These are phyloP conservation scores for Montipora cactus DNA, from an alignment of 64 coral and sea anemone genomes.

Conservation along the genomic window DNA sequence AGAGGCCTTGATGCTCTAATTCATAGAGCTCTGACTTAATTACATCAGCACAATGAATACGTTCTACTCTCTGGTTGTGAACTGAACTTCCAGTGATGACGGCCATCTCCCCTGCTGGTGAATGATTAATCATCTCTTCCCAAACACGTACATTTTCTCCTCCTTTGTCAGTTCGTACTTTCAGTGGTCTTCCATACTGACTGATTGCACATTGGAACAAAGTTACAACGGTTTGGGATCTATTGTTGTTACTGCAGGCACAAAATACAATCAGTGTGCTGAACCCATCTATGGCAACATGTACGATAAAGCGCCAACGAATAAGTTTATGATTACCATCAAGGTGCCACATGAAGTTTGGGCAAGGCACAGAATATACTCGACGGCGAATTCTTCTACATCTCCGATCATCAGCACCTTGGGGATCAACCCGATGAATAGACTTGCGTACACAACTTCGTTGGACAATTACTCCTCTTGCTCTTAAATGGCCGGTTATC, in stretches of 20 bases:
- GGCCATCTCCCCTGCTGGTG: slow-evolving; percentile 10
- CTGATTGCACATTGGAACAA: slow-evolving; percentile 6
- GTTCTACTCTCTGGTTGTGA: slow-evolving; percentile 21
- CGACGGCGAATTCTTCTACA: slow-evolving; percentile 9
- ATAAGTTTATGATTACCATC: slow-evolving; percentile 13
- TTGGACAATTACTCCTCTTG: slow-evolving; percentile 7
- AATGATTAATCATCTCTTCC: neutral
- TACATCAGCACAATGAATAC: slow-evolving; percentile 3
- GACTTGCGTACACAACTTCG: slow-evolving; percentile 8
- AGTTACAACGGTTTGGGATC: neutral
- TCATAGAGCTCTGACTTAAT: slow-evolving; percentile 1
- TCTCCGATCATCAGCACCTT: slow-evolving; percentile 21
- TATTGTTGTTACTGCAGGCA: slow-evolving; percentile 26
- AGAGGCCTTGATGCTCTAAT: neutral
- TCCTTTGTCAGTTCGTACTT: slow-evolving; percentile 44
- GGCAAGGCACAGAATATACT: slow-evolving; percentile 22
- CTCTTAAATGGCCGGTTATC: slow-evolving; percentile 18
- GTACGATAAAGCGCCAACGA: slow-evolving; percentile 20
- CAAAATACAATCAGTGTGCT: slow-evolving; percentile 27
- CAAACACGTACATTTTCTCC: slow-evolving; percentile 42
- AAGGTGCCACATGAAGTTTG: neutral
- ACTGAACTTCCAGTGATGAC: slow-evolving; percentile 10
- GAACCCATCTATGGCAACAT: slow-evolving; percentile 8
- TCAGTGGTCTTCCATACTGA: slow-evolving; percentile 44
- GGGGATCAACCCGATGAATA: slow-evolving; percentile 7